Evolutionary conservation across 2,888 invertebrate genomes (phyloP).

Genomic region (Sphinx pinastri): DNA sequence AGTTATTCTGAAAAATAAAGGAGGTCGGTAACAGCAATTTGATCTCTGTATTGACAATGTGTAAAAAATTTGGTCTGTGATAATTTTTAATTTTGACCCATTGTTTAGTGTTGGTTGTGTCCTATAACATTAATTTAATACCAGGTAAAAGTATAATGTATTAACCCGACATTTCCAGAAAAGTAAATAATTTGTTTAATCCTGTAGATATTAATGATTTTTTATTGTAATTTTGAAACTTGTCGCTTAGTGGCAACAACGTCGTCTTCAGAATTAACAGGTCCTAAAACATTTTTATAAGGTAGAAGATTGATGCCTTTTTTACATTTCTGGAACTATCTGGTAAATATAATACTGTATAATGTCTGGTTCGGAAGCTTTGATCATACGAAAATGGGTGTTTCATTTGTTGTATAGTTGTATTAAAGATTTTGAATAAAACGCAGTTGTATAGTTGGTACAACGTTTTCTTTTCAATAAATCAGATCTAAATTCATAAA

Average conservation of each 20-base stretch:
- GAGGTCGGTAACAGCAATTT: not conserved
- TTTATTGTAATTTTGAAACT: too few species aligned
- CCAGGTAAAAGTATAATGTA: too few species aligned
- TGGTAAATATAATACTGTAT: not conserved
- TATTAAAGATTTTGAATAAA: not conserved
- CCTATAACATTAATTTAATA: not conserved
- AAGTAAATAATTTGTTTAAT: too few species aligned
- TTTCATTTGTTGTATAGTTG: not conserved
- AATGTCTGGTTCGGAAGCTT: not conserved
- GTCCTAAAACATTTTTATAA: too few species aligned
- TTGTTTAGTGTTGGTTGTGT: conserved; percentile 12
- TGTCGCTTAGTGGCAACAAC: too few species aligned
- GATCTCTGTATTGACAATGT: conserved; percentile 15
- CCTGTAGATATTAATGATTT: too few species aligned
- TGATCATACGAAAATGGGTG: not conserved
- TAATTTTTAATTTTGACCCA: conserved; percentile 12
- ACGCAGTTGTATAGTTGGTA: conserved; percentile 1
- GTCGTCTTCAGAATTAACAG: too few species aligned
- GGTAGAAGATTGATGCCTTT: too few species aligned
- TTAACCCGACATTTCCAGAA: too few species aligned
- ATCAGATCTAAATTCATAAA: conserved; percentile 12
- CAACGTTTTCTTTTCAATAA: conserved; percentile 10
- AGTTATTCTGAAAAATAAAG: conserved; percentile 23
- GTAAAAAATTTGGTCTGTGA: not conserved
- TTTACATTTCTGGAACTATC: too few species aligned